phyloP scores from a whole-genome alignment of 2,888 invertebrate genomes.

The Stictocephala bisonia region DNA sequence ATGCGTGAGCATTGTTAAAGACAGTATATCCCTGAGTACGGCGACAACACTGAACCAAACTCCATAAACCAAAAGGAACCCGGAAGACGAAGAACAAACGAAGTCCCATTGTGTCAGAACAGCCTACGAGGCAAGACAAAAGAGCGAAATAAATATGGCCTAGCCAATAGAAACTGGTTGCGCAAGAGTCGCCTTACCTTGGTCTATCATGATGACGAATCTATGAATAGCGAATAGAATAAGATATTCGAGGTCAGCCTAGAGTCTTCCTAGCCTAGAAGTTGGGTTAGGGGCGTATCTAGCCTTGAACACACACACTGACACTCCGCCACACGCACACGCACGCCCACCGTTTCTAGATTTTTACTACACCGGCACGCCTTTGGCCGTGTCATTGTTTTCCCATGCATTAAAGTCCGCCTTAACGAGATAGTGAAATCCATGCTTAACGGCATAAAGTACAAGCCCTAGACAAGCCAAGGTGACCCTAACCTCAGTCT shows the following conservation, averaged over 20 bases:
- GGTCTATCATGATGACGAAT: constrained; percentile 40
- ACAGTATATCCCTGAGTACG: no score
- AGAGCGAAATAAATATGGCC: constrained; percentile 40
- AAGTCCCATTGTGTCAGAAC: constrained; percentile 18
- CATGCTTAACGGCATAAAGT: neutral
- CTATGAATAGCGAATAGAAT: constrained; percentile 41
- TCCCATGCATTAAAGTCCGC: constrained; percentile 37
- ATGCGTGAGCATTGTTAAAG: no score
- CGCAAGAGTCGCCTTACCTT: constrained; percentile 37
- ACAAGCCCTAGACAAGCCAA: no score
- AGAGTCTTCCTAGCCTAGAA: constrained; percentile 38
- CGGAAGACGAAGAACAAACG: constrained; percentile 11
- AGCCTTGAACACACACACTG: constrained; percentile 21
- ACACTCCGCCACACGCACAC: no score
- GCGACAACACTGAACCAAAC: no score
- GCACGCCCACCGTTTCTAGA: neutral
- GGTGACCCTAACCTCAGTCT: no score
- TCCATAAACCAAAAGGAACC: constrained; percentile 20
- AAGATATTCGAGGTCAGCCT: constrained; percentile 36
- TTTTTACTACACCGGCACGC: constrained; percentile 24
- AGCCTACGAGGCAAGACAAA: constrained; percentile 36
- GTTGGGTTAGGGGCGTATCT: constrained; percentile 39
- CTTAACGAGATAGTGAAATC: constrained; percentile 38
- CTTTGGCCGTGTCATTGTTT: constrained; percentile 29
- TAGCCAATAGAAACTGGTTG: constrained; percentile 40